Evolutionary conservation across 2,113 vertebrate genomes (phyloP).

Genomic region (Typhlomys cinereus): DNA sequence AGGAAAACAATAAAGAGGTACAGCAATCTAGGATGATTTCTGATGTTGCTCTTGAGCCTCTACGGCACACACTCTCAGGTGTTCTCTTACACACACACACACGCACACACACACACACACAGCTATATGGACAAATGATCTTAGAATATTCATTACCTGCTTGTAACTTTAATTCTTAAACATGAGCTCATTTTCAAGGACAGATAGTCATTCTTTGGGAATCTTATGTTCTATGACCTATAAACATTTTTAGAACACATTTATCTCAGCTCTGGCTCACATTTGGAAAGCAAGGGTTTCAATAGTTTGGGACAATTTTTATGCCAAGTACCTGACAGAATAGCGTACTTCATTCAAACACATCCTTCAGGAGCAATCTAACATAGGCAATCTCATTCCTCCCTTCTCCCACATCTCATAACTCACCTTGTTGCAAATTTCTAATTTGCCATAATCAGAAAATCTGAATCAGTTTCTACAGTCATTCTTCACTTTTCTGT

Average conservation of each 20-base stretch:
- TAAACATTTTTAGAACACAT: neutral
- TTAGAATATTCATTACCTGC: neutral
- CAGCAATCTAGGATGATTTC: too few relatives aligned
- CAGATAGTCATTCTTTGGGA: neutral
- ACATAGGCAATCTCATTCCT: neutral
- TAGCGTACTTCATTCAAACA: neutral
- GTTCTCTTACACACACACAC: too few relatives aligned
- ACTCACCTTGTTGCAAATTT: neutral
- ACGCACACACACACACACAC: too few relatives aligned
- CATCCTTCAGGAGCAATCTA: neutral
- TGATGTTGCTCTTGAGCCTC: too few relatives aligned
- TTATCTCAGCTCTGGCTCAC: neutral
- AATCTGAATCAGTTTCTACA: neutral
- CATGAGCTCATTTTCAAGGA: slow-evolving; percentile 5
- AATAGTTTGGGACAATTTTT: neutral
- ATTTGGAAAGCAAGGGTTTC: neutral
- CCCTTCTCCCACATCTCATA: neutral
- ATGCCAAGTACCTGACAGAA: neutral
- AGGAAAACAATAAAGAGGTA: too few relatives aligned
- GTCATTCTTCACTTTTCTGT: neutral
- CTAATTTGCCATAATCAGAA: neutral
- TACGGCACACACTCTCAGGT: too few relatives aligned
- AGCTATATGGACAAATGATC: too few relatives aligned
- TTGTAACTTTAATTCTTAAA: slow-evolving; percentile 41
- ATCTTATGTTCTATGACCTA: neutral